Base-by-base conservation (phyloP, 2,888 invertebrate species). In the Gymnocheta viridis region DNA sequence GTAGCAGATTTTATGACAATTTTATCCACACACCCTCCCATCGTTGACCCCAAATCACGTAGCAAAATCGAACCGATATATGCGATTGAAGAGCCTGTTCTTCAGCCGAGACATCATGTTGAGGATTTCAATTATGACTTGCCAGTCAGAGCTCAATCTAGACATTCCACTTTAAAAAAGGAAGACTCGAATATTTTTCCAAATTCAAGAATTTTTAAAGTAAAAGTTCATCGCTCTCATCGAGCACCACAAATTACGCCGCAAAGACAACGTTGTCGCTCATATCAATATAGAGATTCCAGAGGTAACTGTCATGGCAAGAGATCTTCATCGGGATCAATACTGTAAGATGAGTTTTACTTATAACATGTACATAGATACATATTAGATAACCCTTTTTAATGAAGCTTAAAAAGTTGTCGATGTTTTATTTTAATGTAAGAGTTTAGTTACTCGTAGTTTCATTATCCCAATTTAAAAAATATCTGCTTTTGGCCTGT, bases 311-410 rank as follows among this genome's bases (percentile, higher is more conserved):
- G 91, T 62, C 88, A 87, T 77, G 82, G 41, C 70, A 89, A 86
- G 32, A 87, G 88, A 47, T 87, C 87, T n/a, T 60, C 90, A 51
- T 89, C 90, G 56, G 81, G 77, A 58, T 81, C 81, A 10, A 86
- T 90, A 82, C 87, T 89, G 90, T 90, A 88, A 90, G 90, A 85
- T 60, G 10, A 14, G 6, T 88, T 86, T 66, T 19, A 10, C n/a
- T 24, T 17, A 9, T 7, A 6, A n/a, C 9, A 27, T 0, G 14
- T 14, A 41, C 1, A 41, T 6, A n/a, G 3, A 44, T n/a, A 14
- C n/a, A 9, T 2, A 51, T 47, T 41, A 14, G 5, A 41, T 41
- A n/a, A n/a, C n/a, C 47, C 19, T 19, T 19, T 47, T 49, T 49
- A 2, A 6, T 51, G 19, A 19, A 49, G 47, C 2, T 2, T 22